Base-by-base conservation (phyloP, 2,888 invertebrate species). In the Apamea anceps region DNA sequence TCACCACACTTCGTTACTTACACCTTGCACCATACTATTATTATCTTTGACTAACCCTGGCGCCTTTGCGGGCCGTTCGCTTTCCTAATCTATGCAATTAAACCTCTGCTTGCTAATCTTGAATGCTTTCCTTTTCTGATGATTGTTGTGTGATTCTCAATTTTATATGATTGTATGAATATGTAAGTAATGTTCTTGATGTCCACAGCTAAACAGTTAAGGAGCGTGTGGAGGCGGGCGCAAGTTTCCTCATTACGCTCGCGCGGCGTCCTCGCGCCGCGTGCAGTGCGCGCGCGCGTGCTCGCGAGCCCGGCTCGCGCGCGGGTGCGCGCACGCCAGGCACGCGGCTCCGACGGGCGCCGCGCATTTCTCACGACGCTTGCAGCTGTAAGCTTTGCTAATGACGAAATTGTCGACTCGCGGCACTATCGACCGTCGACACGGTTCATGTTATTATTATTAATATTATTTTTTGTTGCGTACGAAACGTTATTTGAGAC, bases 231-330 rank as follows among this genome's bases (percentile, higher is more conserved):
- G 99, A 81, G 99, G 87, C 74, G 82, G 97, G 42, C 65, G 85
- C 80, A 76, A 82, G 90, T 88, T 88, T 88, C 90, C 90, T 89
- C 90, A 88, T 83, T 88, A 85, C 80, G 82, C 81, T 75, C 68
- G 96, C 96, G 72, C 97, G 98, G 93, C 98, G 99, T 89, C 99
- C 97, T 99, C 95, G 99, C 99, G 77, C 65, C 84, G 87, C 79
- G 81, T 81, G 76, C 85, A 84, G 86, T 85, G 84, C 70, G 83
- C 72, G 72, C 66, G n/a, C 37, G 67, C 68, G 45, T 18, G 68
- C 57, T 65, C n/a, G 28, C 48, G 72, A 18, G 13, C 63, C 65
- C 1, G 54, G 72, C 37, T 3, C 4, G 68, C 51, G 7, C 66
- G 13, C 72, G 80, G 79, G 85, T 25, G 25, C 65, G 28, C 78